Conservation (phyloP, 2,888 invertebrate genomes). For the Eupsilia transversa region DNA sequence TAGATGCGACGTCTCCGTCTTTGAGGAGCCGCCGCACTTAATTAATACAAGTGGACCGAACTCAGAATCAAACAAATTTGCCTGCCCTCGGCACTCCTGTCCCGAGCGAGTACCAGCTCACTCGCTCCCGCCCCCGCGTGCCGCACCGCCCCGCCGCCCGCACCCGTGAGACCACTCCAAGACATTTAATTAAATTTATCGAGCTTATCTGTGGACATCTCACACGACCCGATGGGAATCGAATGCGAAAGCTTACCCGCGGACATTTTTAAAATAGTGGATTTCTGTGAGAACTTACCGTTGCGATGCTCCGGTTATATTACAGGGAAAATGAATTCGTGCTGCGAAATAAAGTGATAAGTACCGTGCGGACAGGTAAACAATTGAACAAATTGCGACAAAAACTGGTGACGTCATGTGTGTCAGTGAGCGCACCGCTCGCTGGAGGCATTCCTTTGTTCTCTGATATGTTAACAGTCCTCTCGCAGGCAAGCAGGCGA, state of each 20-base stretch:
- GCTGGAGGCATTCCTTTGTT: conserved; percentile 46
- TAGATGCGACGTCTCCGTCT: conserved; percentile 75
- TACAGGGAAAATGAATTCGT: conserved; percentile 69
- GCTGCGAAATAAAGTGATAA: conserved; percentile 72
- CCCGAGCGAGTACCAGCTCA: conserved; percentile 44
- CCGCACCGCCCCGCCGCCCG: conserved; percentile 55
- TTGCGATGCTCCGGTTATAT: conserved; percentile 66
- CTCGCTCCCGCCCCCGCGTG: conserved; percentile 51
- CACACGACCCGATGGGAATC: conserved; percentile 83
- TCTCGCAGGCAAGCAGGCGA: neutral
- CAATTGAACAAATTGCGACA: conserved; percentile 78
- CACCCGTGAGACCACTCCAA: conserved; percentile 71
- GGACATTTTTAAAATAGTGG: conserved; percentile 82
- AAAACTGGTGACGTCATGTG: conserved; percentile 74
- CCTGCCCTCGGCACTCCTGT: conserved; percentile 70
- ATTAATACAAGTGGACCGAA: conserved; percentile 81
- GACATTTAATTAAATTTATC: conserved; percentile 89
- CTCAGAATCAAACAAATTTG: conserved; percentile 85
- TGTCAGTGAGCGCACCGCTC: conserved; percentile 61
- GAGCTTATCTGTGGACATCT: conserved; percentile 85
- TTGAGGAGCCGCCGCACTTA: conserved; percentile 79
- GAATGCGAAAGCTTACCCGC: conserved; percentile 77
- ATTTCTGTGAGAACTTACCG: conserved; percentile 80
- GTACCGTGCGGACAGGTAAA: conserved; percentile 71
- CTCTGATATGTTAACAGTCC: conserved; percentile 23